phyloP scores from a whole-genome alignment of 2,888 invertebrate species.

The Lycophotia porphyrea region DNA sequence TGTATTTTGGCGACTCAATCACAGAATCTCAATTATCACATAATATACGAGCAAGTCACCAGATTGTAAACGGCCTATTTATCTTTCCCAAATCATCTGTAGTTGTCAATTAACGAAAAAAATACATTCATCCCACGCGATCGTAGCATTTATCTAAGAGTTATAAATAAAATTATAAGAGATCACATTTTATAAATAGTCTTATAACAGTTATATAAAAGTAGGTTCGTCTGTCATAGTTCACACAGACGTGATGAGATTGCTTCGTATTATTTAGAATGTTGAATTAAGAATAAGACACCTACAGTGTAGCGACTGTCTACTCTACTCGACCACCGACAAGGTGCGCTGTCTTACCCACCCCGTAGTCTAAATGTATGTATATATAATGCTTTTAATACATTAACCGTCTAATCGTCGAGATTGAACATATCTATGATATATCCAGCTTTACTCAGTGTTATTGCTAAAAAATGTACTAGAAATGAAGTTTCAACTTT shows the following conservation, averaged over 20 bases:
- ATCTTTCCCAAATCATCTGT: conserved; percentile 10
- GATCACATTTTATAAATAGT: conserved; percentile 85
- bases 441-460: conserved; percentile 25
- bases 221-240: conserved; percentile 61
- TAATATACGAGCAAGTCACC: conserved; percentile 3
- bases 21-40: conserved; percentile 3
- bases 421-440: conserved; percentile 43
- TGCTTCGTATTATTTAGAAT: conserved; percentile 84
- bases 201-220: conserved; percentile 67
- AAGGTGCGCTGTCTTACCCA: conserved; percentile 32
- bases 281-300: conserved; percentile 74
- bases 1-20: conserved; percentile 2
- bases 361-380: conserved; percentile 50
- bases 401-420: conserved; percentile 37
- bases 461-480: conserved; percentile 61
- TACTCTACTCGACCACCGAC: conserved; percentile 55
- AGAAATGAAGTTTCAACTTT: conserved; percentile 25
- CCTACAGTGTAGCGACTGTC: conserved; percentile 53
- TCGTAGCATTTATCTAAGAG: conserved; percentile 77
- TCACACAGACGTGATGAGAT: conserved; percentile 76
- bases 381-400: conserved; percentile 43
- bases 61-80: conserved; percentile 25
- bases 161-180: conserved; percentile 77
- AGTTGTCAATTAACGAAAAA: conserved; percentile 31
- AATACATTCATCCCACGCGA: conserved; percentile 73